Percentiles rank a stretch among this genome's conserved stretches.
phyloP scores from a whole-genome alignment of 2,888 invertebrate species.

The Latrodectus elegans region DNA sequence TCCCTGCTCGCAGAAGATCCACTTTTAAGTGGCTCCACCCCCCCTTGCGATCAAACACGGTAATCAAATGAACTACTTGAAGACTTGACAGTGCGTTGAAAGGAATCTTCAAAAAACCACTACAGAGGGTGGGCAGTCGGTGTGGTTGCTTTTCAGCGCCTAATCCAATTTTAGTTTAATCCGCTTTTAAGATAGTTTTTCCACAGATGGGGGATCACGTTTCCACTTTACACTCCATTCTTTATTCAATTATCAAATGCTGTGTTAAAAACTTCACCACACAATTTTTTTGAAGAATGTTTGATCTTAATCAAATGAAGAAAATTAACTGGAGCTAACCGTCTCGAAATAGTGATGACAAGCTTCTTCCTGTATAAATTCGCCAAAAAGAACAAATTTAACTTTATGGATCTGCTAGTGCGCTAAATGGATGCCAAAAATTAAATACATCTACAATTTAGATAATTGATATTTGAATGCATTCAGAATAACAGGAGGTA shows the following conservation, averaged over 20 bases:
- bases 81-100: constrained; percentile 62
- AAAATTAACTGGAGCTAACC: too few relatives aligned
- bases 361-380: too few relatives aligned
- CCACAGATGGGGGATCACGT: constrained; percentile 18
- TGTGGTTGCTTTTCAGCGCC: constrained; percentile 2
- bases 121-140: neutral
- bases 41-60: constrained; percentile 36
- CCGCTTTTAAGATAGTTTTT: constrained; percentile 23
- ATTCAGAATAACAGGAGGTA: too few relatives aligned
- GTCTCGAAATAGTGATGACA: too few relatives aligned
- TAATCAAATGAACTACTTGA: constrained; percentile 67
- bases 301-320: too few relatives aligned
- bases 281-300: too few relatives aligned
- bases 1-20: constrained; percentile 49
- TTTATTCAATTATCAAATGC: neutral
- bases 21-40: constrained; percentile 54
- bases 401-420: too few relatives aligned
- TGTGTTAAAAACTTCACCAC: too few relatives aligned
- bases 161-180: constrained; percentile 40
- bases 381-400: too few relatives aligned
- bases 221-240: constrained; percentile 13
- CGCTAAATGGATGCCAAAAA: too few relatives aligned
- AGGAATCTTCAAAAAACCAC: constrained; percentile 50
- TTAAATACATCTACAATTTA: too few relatives aligned
- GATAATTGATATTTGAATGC: too few relatives aligned